Conservation (phyloP, 1,140 invertebrate genomes). For the Apis cerana region DNA sequence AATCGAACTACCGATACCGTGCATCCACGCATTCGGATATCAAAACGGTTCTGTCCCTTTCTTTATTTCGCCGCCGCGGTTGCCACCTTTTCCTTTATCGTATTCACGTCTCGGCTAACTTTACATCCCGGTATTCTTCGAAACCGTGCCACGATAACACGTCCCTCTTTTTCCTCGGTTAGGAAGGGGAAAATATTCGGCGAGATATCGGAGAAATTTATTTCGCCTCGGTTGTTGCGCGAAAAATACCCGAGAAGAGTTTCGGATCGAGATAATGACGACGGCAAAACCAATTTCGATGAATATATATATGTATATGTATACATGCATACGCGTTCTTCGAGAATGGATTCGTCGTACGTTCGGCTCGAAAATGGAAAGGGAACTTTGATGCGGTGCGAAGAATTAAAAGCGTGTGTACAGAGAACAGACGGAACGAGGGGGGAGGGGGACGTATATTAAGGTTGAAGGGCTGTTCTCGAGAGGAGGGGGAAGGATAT, state of each 20-base stretch:
- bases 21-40: conserved; percentile 39
- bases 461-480: background rate
- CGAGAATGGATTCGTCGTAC: background rate
- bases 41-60: conserved; percentile 32
- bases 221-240: background rate
- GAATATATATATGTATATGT: too few relatives aligned
- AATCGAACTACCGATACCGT: conserved; percentile 52
- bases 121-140: conserved; percentile 51
- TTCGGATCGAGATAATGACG: background rate
- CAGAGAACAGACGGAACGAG: background rate
- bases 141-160: conserved; percentile 13
- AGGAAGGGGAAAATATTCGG: background rate
- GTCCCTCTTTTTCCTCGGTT: too few relatives aligned
- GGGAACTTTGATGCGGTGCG: background rate
- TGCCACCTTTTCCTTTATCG: conserved; percentile 34
- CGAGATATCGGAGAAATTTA: conserved; percentile 21
- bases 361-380: background rate
- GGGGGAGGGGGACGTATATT: background rate
- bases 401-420: background rate
- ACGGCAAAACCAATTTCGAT: too few relatives aligned
- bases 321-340: background rate
- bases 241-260: background rate
- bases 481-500: background rate
- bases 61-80: conserved; percentile 48
- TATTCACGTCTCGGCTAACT: conserved; percentile 34